Evolutionary conservation across 2,797 vertebrate genomes (phyloP).

Genomic region (Microctenopoma steveboyesi): DNA sequence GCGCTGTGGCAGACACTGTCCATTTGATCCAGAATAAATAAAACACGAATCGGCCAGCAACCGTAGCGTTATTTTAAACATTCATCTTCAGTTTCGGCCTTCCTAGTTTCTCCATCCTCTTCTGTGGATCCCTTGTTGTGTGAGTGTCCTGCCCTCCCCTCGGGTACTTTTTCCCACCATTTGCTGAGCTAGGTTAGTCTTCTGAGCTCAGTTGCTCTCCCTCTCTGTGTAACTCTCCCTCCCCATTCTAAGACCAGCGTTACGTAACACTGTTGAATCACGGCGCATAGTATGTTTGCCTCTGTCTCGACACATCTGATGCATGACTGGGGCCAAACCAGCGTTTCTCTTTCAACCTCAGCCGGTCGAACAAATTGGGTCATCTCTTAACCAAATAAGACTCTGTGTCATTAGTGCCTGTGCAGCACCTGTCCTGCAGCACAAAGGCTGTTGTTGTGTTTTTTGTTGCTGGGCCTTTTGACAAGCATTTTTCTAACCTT

Average conservation of each 20-base stretch:
- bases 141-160: constrained; percentile 26
- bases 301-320: constrained; percentile 62
- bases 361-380: constrained; percentile 21
- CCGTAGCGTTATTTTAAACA: constrained; percentile 15
- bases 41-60: constrained; percentile 13
- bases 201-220: constrained; percentile 49
- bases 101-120: neutral
- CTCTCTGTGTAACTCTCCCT: constrained; percentile 43
- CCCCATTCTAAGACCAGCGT: constrained; percentile 59
- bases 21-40: constrained; percentile 57
- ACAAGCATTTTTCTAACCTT: neutral
- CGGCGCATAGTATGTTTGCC: constrained; percentile 49
- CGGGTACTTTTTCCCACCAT: constrained; percentile 64
- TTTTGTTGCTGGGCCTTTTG: neutral
- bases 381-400: constrained; percentile 36
- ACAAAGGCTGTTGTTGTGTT: neutral
- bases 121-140: neutral
- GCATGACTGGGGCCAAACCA: constrained; percentile 57
- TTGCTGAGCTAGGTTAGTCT: constrained; percentile 76
- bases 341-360: constrained; percentile 44
- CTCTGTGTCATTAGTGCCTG: constrained; percentile 10
- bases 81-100: neutral
- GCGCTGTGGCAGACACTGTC: constrained; percentile 49
- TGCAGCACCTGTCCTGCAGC: constrained; percentile 25
- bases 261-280: constrained; percentile 72